A percentile compares a stretch with the other conserved stretches of the same genome.
phyloP scores from a whole-genome alignment of 2,888 invertebrate genomes.

The Pyralis farinalis region DNA sequence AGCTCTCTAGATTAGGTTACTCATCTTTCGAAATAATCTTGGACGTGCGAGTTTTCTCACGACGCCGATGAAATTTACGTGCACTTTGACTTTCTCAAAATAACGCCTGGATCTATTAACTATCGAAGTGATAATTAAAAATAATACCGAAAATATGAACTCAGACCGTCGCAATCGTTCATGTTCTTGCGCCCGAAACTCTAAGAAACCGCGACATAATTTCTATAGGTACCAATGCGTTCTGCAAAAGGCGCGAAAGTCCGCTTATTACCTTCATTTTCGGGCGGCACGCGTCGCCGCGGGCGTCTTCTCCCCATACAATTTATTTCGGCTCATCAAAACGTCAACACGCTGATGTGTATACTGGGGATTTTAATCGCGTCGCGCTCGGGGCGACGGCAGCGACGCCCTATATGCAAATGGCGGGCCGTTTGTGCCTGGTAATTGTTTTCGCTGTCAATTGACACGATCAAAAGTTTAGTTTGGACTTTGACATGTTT shows the following conservation, averaged over 20 bases:
- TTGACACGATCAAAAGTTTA: conserved; percentile 56
- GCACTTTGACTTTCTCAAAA: too few relatives aligned
- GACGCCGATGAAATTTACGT: too few relatives aligned
- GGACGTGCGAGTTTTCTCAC: too few relatives aligned
- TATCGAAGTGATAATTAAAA: too few relatives aligned
- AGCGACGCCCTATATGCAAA: conserved; percentile 62
- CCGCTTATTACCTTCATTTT: conserved; percentile 74
- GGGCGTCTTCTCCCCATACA: conserved; percentile 44
- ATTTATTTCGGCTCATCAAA: conserved; percentile 77
- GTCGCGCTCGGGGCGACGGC: conserved; percentile 32
- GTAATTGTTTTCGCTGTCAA: conserved; percentile 71
- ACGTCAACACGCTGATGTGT: conserved; percentile 77
- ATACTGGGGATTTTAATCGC: conserved; percentile 76
- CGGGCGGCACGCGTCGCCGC: conserved; percentile 61
- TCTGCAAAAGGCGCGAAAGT: conserved; percentile 22
- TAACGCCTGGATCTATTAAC: too few relatives aligned
- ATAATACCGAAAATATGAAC: too few relatives aligned
- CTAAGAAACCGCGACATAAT: too few relatives aligned
- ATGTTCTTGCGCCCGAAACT: too few relatives aligned
- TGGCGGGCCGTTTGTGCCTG: conserved; percentile 46
- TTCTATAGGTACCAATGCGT: too few relatives aligned
- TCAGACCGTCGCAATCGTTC: too few relatives aligned
- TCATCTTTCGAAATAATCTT: too few relatives aligned
- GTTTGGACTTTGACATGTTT: conserved; percentile 45
- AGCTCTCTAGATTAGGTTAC: too few relatives aligned